Percentiles rank a stretch among this genome's conserved stretches.
Conservation (phyloP, 2,888 invertebrate genomes). For the Pandemis corylana region DNA sequence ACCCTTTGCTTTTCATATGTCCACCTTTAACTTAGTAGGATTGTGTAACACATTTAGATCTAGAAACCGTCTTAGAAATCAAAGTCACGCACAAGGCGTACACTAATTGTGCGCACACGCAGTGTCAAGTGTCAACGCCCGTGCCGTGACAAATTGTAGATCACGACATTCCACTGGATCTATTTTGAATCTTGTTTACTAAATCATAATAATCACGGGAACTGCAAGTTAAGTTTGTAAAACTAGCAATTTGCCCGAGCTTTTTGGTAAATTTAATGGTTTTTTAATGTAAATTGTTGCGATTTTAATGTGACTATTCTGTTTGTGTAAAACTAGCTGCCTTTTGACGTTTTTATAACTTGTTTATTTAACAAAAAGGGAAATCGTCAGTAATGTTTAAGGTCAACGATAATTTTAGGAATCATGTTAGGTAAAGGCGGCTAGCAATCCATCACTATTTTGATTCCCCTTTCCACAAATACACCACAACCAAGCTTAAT, state of each 20-base stretch:
- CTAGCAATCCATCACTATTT: too few relatives aligned
- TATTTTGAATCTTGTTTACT: background rate
- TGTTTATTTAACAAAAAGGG: too few relatives aligned
- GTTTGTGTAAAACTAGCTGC: background rate
- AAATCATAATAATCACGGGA: background rate
- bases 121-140: constrained; percentile 29
- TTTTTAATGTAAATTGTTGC: constrained; percentile 8
- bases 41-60: too few relatives aligned
- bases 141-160: background rate
- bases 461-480: too few relatives aligned
- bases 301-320: background rate
- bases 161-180: background rate
- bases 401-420: too few relatives aligned
- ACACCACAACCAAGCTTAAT: too few relatives aligned
- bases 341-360: background rate
- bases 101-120: constrained; percentile 13
- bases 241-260: background rate
- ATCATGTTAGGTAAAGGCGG: too few relatives aligned
- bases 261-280: constrained; percentile 1
- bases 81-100: constrained; percentile 20
- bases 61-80: constrained; percentile 22
- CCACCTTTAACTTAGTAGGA: too few relatives aligned
- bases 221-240: background rate
- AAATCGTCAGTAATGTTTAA: too few relatives aligned
- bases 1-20: too few relatives aligned